Evolutionary conservation across 2,797 vertebrate genomes (phyloP).

Genomic region (Spatula clypeata): DNA sequence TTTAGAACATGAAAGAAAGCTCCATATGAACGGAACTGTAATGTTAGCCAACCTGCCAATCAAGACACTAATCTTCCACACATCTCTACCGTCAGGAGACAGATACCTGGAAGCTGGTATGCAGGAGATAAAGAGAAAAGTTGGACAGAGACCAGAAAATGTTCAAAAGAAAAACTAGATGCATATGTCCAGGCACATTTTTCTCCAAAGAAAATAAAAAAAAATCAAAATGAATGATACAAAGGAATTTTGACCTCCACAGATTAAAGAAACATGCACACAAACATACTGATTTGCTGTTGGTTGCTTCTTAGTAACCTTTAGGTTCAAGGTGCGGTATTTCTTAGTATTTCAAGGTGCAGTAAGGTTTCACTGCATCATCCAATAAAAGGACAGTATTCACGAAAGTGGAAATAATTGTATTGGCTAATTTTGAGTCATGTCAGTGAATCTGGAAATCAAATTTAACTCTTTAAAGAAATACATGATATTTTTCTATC

Average conservation of each 20-base stretch:
- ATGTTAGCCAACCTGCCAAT: constrained; percentile 86
- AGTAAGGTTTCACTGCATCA: neutral
- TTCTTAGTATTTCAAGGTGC: neutral
- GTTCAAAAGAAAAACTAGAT: constrained; percentile 65
- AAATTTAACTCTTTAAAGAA: constrained; percentile 6
- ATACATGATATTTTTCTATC: neutral
- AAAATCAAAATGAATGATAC: neutral
- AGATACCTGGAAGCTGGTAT: constrained; percentile 85
- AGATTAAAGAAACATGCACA: neutral
- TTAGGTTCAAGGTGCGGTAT: neutral
- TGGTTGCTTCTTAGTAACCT: neutral
- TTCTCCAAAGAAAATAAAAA: neutral
- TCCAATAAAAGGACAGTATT: neutral
- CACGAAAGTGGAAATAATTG: neutral
- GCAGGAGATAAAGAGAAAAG: constrained; percentile 85
- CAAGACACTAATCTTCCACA: constrained; percentile 84
- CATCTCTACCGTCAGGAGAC: constrained; percentile 88
- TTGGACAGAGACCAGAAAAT: constrained; percentile 67
- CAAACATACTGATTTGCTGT: neutral
- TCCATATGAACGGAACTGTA: constrained; percentile 74
- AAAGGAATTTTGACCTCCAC: neutral
- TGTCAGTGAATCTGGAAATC: neutral
- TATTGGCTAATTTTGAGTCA: neutral
- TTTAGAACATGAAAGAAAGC: constrained; percentile 69
- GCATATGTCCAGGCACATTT: constrained; percentile 27